These are phyloP conservation scores for Limnodromus scolopaceus DNA, from an alignment of 2,797 vertebrate species.

Conservation along the genomic window DNA sequence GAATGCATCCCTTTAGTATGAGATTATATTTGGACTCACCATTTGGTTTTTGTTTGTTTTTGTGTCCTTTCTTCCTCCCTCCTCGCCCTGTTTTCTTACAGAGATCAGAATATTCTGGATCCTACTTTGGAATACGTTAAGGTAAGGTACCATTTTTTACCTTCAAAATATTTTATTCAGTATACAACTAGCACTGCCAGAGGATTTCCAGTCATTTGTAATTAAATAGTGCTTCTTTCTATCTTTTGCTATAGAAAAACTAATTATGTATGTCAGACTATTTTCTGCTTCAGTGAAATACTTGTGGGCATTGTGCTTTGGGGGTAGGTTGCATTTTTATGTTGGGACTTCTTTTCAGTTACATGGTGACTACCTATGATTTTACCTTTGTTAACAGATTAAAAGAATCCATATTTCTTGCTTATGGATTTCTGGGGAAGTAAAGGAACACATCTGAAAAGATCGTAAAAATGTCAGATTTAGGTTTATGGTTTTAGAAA, in stretches of 20 bases:
- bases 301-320: not conserved
- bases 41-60: constrained; percentile 51
- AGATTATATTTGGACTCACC: constrained; percentile 25
- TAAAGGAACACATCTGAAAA: not conserved
- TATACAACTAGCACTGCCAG: not conserved
- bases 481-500: not conserved
- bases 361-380: not conserved
- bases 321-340: not conserved
- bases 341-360: not conserved
- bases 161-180: not conserved
- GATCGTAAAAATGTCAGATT: not conserved
- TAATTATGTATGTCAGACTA: not conserved
- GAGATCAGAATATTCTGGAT: constrained; percentile 80
- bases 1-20: not conserved
- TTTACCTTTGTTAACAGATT: not conserved
- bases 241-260: not conserved
- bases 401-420: not conserved
- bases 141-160: constrained; percentile 78
- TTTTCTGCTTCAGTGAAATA: not conserved
- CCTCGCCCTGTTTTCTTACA: constrained; percentile 16
- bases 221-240: not conserved
- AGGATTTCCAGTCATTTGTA: not conserved
- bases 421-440: not conserved
- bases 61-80: not conserved
- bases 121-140: constrained; percentile 86